phyloP scores from a whole-genome alignment of 2,797 vertebrate genomes.

The Crenuchus spilurus region DNA sequence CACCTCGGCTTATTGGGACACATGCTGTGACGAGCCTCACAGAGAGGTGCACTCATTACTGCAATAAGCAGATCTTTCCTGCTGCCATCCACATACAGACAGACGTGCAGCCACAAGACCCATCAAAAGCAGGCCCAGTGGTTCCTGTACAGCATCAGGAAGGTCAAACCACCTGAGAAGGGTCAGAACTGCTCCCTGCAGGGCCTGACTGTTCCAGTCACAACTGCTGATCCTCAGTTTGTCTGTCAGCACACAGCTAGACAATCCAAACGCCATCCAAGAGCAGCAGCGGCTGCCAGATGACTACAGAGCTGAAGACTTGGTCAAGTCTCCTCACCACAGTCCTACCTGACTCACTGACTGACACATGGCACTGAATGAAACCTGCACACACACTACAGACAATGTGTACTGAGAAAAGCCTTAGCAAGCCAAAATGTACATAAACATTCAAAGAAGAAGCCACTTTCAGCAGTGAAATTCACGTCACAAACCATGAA shows the following conservation, averaged over 20 bases:
- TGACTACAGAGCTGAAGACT: not conserved
- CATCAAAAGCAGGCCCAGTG: not conserved
- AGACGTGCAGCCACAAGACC: not conserved
- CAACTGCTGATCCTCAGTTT: constrained; percentile 55
- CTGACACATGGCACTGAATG: not conserved
- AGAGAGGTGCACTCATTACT: constrained; percentile 53
- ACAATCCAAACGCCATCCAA: constrained; percentile 17
- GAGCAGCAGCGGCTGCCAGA: constrained; percentile 9
- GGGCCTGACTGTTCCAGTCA: constrained; percentile 53
- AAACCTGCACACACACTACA: too few species aligned
- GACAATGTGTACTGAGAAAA: too few species aligned
- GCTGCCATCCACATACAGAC: constrained; percentile 10
- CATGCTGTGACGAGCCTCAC: constrained; percentile 45
- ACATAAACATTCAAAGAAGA: too few species aligned
- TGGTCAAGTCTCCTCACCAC: not conserved
- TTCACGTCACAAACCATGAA: too few species aligned
- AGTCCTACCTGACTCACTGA: not conserved
- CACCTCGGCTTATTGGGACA: constrained; percentile 33
- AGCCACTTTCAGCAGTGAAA: too few species aligned
- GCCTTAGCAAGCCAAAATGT: too few species aligned
- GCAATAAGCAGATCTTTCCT: constrained; percentile 59
- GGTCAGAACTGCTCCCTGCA: constrained; percentile 40
- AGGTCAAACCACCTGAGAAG: constrained; percentile 60
- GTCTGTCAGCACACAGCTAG: constrained; percentile 53
- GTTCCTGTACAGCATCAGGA: constrained; percentile 11